These are phyloP conservation scores for Apodemia hepburni DNA, from an alignment of 2,888 invertebrate species.

Conservation along the genomic window DNA sequence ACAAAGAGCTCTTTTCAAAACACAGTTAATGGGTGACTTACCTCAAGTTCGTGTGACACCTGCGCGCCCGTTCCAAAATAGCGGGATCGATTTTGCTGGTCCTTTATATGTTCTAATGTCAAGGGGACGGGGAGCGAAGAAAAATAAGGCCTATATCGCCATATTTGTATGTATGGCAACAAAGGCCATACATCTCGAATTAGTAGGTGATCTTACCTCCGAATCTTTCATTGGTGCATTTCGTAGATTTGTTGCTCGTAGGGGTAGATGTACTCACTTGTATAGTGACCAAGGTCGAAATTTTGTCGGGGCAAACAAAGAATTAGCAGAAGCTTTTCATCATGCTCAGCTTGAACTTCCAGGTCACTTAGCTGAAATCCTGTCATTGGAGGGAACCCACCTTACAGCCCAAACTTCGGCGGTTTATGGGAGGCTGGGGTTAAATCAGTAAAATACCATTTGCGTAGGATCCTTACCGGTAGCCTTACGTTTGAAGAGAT, in stretches of 20 bases:
- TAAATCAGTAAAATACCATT: slow-evolving; percentile 26
- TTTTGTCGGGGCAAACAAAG: background rate
- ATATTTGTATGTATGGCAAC: background rate
- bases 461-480: slow-evolving; percentile 22
- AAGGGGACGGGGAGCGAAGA: background rate
- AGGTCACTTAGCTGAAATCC: background rate
- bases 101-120: background rate
- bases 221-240: slow-evolving; percentile 21
- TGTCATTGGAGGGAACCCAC: slow-evolving; percentile 29
- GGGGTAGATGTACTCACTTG: slow-evolving; percentile 20
- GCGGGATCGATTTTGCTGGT: background rate
- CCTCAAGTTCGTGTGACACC: background rate
- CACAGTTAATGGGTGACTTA: background rate
- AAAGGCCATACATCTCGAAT: slow-evolving; percentile 19
- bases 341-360: background rate
- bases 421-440: slow-evolving; percentile 34
- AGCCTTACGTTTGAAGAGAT: slow-evolving; percentile 30
- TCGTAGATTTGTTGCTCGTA: slow-evolving; percentile 14
- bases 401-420: slow-evolving; percentile 30
- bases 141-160: background rate
- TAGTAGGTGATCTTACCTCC: slow-evolving; percentile 14
- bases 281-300: slow-evolving; percentile 8
- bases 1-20: background rate
- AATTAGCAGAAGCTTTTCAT: background rate
- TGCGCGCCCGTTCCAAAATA: background rate